These are phyloP conservation scores for Ceratotherium simum DNA, from an alignment of 2,113 vertebrate species.

Conservation along the genomic window DNA sequence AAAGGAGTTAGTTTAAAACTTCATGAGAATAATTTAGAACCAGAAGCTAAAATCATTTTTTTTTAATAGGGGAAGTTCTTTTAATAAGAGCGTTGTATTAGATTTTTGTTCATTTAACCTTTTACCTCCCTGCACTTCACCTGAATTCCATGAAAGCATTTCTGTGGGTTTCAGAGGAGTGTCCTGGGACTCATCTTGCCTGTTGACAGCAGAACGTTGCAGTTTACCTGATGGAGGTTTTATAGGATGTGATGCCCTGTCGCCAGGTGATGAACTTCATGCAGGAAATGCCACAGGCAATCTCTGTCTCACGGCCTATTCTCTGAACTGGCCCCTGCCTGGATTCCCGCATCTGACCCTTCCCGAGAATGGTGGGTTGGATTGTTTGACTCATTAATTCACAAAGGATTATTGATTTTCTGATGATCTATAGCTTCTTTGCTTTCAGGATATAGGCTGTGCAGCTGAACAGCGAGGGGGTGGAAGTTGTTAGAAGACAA, in stretches of 20 bases:
- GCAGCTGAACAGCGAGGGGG: neutral
- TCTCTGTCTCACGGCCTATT: neutral
- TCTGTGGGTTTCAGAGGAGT: neutral
- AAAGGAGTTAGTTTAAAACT: conserved; percentile 42
- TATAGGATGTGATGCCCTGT: conserved; percentile 4
- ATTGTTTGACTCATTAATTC: conserved; percentile 52
- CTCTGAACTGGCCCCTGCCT: neutral
- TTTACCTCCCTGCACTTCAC: neutral
- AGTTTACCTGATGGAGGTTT: conserved; percentile 13
- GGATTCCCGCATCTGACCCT: neutral
- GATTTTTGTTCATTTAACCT: neutral
- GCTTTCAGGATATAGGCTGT: neutral
- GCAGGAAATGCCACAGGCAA: neutral
- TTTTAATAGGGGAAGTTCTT: neutral
- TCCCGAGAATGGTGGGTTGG: neutral
- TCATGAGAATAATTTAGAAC: conserved; percentile 31
- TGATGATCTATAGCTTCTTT: neutral
- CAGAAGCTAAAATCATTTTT: neutral
- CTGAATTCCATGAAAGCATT: neutral
- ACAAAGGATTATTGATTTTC: conserved; percentile 65
- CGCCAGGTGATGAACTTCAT: neutral
- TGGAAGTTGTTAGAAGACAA: neutral
- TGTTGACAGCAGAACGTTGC: conserved; percentile 16
- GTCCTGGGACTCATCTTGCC: neutral
- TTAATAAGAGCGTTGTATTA: neutral